Evolutionary conservation across 1,140 invertebrate genomes (phyloP).

Genomic region (Zaprionus davidi): DNA sequence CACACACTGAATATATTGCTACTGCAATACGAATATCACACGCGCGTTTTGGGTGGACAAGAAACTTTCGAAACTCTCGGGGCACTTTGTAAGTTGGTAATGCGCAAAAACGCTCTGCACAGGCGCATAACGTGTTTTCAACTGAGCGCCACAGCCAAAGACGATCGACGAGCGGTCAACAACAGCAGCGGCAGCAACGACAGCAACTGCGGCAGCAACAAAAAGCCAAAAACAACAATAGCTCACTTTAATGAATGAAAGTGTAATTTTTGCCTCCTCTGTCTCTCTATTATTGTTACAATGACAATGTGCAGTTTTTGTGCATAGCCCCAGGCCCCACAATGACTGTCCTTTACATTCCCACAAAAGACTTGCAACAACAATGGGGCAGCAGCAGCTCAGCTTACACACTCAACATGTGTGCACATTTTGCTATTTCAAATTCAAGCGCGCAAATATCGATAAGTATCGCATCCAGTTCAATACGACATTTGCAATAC

Average conservation of each 20-base stretch:
- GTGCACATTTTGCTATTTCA: neutral
- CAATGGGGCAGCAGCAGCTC: constrained; percentile 31
- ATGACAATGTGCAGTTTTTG: constrained; percentile 72
- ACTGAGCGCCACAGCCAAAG: constrained; percentile 62
- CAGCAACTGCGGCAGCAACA: constrained; percentile 29
- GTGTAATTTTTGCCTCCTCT: constrained; percentile 57
- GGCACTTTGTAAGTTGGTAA: constrained; percentile 37
- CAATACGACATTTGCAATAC: neutral
- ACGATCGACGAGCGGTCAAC: constrained; percentile 54
- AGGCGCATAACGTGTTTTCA: constrained; percentile 76
- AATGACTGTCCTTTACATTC: constrained; percentile 65
- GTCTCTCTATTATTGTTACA: constrained; percentile 60
- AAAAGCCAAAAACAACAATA: constrained; percentile 57
- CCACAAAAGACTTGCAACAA: constrained; percentile 52
- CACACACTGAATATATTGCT: constrained; percentile 35
- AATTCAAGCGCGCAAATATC: constrained; percentile 18
- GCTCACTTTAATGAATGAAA: constrained; percentile 75
- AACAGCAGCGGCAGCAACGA: constrained; percentile 15
- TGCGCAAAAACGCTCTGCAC: constrained; percentile 73
- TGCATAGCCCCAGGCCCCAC: constrained; percentile 34
- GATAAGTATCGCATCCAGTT: constrained; percentile 5
- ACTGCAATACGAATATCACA: constrained; percentile 60
- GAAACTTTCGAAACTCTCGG: constrained; percentile 53
- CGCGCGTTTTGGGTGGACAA: constrained; percentile 55
- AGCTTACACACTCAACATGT: constrained; percentile 32